Conservation (phyloP, 1,140 invertebrate species). For the Latrodectus geometricus region DNA sequence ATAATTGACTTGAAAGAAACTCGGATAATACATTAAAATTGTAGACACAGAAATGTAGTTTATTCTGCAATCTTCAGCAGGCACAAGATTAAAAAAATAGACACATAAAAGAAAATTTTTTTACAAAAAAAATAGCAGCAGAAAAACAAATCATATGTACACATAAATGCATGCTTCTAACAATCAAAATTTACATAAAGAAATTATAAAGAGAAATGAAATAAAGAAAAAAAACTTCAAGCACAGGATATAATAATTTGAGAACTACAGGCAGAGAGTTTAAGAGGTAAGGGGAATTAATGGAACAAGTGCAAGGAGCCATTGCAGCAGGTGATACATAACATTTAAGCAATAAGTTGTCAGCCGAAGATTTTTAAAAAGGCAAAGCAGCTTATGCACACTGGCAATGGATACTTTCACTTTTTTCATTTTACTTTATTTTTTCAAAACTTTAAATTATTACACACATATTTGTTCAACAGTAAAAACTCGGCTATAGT, state of each 20-base stretch:
- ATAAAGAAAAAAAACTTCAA: slow-evolving; percentile 60
- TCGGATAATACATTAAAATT: too few relatives aligned
- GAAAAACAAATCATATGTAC: neutral
- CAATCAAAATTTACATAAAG: slow-evolving; percentile 16
- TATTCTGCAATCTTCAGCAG: too few relatives aligned
- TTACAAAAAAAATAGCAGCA: neutral
- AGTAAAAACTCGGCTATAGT: neutral
- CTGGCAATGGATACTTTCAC: slow-evolving; percentile 51
- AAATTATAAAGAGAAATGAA: slow-evolving; percentile 25
- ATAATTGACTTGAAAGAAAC: too few relatives aligned
- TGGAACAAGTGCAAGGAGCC: slow-evolving; percentile 57
- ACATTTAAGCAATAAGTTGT: neutral
- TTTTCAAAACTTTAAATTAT: neutral
- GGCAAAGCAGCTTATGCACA: neutral
- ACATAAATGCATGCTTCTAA: slow-evolving; percentile 9
- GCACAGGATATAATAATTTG: slow-evolving; percentile 58
- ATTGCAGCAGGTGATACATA: slow-evolving; percentile 35
- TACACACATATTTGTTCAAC: neutral
- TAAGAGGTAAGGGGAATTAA: slow-evolving; percentile 38
- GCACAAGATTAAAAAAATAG: neutral
- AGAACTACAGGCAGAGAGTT: slow-evolving; percentile 52
- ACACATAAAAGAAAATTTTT: neutral
- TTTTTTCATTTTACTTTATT: neutral
- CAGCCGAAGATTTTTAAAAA: neutral
- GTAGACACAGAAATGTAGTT: too few relatives aligned